Evolutionary conservation across 2,113 vertebrate genomes (phyloP).

Genomic region (Lepisosteus oculatus): DNA sequence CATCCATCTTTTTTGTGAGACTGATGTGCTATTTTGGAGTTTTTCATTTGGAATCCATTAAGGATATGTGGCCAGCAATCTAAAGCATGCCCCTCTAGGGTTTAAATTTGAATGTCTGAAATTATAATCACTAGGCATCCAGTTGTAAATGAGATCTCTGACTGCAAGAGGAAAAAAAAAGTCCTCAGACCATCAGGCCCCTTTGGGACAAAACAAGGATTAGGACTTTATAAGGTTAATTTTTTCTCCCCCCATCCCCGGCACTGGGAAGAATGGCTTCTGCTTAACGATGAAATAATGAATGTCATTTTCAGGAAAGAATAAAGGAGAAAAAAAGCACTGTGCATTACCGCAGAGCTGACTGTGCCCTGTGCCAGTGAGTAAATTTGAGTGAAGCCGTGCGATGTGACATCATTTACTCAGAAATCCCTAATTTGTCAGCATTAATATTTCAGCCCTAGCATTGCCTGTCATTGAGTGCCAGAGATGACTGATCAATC

Average conservation of each 20-base stretch:
- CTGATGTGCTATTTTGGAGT: too few relatives aligned
- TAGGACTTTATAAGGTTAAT: slow-evolving; percentile 37
- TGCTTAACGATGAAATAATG: slow-evolving; percentile 65
- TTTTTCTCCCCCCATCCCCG: slow-evolving; percentile 29
- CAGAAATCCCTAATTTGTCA: slow-evolving; percentile 99
- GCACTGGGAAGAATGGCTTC: slow-evolving; percentile 43
- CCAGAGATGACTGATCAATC: slow-evolving; percentile 99
- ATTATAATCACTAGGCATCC: too few relatives aligned
- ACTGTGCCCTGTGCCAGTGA: slow-evolving; percentile 79
- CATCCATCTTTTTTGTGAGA: too few relatives aligned
- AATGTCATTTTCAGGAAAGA: slow-evolving; percentile 74
- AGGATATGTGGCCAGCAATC: too few relatives aligned
- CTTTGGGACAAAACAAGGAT: slow-evolving; percentile 22
- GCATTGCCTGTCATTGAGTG: slow-evolving; percentile 94
- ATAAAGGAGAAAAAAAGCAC: slow-evolving; percentile 62
- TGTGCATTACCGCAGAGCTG: slow-evolving; percentile 52
- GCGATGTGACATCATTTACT: slow-evolving; percentile 99
- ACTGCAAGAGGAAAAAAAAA: too few relatives aligned
- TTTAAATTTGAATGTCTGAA: too few relatives aligned
- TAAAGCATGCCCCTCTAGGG: too few relatives aligned
- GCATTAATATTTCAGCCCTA: slow-evolving; percentile 98
- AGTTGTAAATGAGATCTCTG: too few relatives aligned
- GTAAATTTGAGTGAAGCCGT: slow-evolving; percentile 98
- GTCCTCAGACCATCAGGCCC: not conserved
- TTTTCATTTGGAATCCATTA: too few relatives aligned